phyloP scores from a whole-genome alignment of 2,113 vertebrate genomes.

The Psephotus haematonotus region DNA sequence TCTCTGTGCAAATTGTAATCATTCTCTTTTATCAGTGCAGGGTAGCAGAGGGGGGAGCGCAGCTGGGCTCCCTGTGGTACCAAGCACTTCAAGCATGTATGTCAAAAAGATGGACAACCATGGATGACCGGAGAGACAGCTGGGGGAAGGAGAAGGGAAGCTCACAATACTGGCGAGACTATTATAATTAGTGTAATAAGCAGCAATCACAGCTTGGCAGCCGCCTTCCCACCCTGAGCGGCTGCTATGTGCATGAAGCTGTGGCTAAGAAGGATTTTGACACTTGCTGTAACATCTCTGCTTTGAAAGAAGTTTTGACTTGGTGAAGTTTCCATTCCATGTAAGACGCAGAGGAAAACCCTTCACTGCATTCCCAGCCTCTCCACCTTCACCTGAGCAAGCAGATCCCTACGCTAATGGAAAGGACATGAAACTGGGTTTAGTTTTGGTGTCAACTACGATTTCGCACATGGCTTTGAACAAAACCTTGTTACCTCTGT shows the following conservation, averaged over 20 bases:
- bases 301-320: not conserved
- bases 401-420: not conserved
- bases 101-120: constrained; percentile 11
- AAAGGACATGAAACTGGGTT: not conserved
- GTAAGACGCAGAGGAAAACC: not conserved
- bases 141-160: not conserved
- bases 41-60: fast-evolving
- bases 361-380: not conserved
- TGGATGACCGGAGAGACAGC: constrained; percentile 12
- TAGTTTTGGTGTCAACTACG: not conserved
- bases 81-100: not conserved
- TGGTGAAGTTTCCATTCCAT: not conserved
- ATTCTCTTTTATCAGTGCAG: fast-evolving
- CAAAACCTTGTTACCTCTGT: fast-evolving
- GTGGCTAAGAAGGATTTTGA: not conserved
- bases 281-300: not conserved
- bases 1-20: fast-evolving
- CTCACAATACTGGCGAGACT: not conserved
- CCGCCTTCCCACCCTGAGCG: not conserved
- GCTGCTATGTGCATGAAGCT: not conserved
- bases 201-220: constrained; percentile 18
- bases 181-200: constrained; percentile 44
- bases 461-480: not conserved
- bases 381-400: not conserved
- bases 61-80: not conserved